Conservation (phyloP, 2,113 vertebrate genomes). For the Corydoras maculifer region DNA sequence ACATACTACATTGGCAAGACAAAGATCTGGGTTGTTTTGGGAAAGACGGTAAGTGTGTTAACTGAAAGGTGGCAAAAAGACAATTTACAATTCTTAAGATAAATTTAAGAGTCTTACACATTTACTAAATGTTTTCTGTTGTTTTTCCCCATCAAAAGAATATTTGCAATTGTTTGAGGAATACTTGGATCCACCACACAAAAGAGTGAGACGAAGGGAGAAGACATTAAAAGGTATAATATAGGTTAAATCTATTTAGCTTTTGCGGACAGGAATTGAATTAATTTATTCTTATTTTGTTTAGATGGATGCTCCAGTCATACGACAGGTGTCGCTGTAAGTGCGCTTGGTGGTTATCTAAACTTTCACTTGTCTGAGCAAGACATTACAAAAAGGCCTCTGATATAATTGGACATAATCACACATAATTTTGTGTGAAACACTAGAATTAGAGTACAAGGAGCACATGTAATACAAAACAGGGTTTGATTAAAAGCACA, state of each 20-base stretch:
- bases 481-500: neutral
- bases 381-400: too few species aligned
- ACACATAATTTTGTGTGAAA: too few species aligned
- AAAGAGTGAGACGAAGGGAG: slow-evolving; percentile 69
- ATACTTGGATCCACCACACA: slow-evolving; percentile 60
- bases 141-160: slow-evolving; percentile 46
- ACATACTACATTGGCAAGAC: slow-evolving; percentile 71
- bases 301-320: too few species aligned
- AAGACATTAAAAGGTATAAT: slow-evolving; percentile 61
- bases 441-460: neutral
- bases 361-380: too few species aligned
- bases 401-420: neutral
- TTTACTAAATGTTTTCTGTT: too few species aligned
- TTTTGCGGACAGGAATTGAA: too few species aligned
- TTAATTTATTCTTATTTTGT: too few species aligned
- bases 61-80: neutral
- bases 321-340: too few species aligned
- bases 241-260: too few species aligned
- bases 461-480: neutral
- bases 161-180: slow-evolving; percentile 61
- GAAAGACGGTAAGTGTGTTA: slow-evolving; percentile 61
- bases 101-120: too few species aligned
- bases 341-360: too few species aligned
- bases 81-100: too few species aligned
- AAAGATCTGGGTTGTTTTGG: slow-evolving; percentile 70